Evolutionary conservation across 2,113 vertebrate species (phyloP).

Genomic region (rabbit (Oryctolagus cuniculus)): DNA sequence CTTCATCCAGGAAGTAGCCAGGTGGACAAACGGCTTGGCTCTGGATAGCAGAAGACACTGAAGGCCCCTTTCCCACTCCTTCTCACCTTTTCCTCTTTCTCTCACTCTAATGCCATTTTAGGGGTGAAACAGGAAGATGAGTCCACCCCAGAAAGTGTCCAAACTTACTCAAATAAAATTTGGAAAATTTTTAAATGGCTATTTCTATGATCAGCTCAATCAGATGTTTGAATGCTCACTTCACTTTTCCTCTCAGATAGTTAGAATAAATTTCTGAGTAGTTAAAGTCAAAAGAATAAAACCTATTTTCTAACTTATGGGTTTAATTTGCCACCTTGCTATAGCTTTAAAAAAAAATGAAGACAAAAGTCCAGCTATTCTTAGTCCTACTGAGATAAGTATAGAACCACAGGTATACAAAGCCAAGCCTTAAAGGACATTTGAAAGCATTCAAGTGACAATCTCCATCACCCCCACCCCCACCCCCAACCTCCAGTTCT

Average conservation of each 20-base stretch:
- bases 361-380: neutral
- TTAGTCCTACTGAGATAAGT: neutral
- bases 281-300: constrained; percentile 50
- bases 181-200: neutral
- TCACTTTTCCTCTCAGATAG: neutral
- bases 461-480: no score
- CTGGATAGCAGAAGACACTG: neutral
- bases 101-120: neutral
- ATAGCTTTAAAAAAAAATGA: constrained; percentile 45
- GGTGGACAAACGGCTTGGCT: neutral
- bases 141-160: neutral
- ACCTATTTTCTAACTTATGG: constrained; percentile 22
- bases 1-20: neutral
- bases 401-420: neutral
- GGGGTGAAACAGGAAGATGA: neutral
- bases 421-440: neutral
- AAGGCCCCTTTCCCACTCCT: neutral
- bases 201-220: constrained; percentile 18
- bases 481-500: neutral
- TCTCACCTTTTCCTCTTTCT: neutral
- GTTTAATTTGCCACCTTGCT: constrained; percentile 49
- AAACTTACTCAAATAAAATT: neutral
- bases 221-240: neutral
- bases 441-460: neutral
- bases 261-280: neutral